These are phyloP conservation scores for Crotalus horridus DNA, from an alignment of 2,113 vertebrate species.

Conservation along the genomic window DNA sequence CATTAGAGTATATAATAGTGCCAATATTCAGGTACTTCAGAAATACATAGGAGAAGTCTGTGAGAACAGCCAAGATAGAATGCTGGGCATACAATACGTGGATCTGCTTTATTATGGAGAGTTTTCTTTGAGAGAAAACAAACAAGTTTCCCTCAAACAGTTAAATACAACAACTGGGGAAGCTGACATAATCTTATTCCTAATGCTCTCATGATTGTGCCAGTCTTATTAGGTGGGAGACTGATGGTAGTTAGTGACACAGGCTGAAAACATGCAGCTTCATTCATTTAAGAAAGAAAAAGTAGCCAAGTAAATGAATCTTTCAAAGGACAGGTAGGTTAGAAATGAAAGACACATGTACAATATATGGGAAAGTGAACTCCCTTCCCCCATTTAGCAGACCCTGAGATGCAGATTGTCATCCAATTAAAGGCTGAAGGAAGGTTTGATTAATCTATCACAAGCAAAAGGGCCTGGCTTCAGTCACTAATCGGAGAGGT, in stretches of 20 bases:
- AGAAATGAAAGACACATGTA: constrained; percentile 55
- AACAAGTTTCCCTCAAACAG: constrained; percentile 23
- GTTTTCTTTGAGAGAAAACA: neutral
- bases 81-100: neutral
- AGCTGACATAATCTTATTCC: constrained; percentile 61
- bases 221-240: constrained; percentile 64
- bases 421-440: constrained; percentile 72
- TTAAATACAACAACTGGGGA: constrained; percentile 38
- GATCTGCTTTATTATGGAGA: neutral
- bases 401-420: constrained; percentile 69
- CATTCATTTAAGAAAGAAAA: constrained; percentile 63
- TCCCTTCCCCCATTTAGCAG: constrained; percentile 51
- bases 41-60: too few species aligned
- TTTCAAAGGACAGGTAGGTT: constrained; percentile 25
- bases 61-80: neutral
- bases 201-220: constrained; percentile 61
- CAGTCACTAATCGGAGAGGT: constrained; percentile 65
- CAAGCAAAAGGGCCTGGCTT: constrained; percentile 62
- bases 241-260: constrained; percentile 58
- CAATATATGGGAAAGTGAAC: constrained; percentile 49
- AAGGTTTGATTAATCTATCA: constrained; percentile 73
- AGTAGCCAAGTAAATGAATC: constrained; percentile 60
- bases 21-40: neutral
- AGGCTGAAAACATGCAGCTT: constrained; percentile 62
- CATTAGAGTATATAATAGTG: neutral